A percentile compares a stretch with the other conserved stretches of the same genome.
phyloP scores from a whole-genome alignment of 1,140 invertebrate genomes.

The Rhynchophorus ferrugineus region DNA sequence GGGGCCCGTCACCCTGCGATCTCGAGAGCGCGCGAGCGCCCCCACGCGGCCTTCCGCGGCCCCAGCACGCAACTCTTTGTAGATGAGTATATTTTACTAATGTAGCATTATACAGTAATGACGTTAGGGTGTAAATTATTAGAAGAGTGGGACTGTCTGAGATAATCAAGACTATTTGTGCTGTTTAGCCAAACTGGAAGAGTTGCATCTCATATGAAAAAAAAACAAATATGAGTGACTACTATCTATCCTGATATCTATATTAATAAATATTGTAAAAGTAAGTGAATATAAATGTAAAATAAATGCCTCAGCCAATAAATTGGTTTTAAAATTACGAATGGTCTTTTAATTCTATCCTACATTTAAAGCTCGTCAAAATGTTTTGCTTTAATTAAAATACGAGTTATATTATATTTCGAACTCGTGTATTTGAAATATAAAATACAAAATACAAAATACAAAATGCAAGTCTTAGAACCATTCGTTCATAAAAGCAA shows the following conservation, averaged over 20 bases:
- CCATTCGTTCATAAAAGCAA: too few relatives aligned
- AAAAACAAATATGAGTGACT: slow-evolving; percentile 24
- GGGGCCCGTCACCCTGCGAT: slow-evolving; percentile 22
- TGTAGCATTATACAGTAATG: slow-evolving; percentile 20
- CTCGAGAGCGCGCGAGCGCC: slow-evolving; percentile 7
- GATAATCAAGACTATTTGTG: background rate
- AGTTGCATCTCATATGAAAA: slow-evolving; percentile 7
- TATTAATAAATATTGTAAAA: slow-evolving; percentile 33
- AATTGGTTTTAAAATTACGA: slow-evolving; percentile 32
- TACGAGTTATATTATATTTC: too few relatives aligned
- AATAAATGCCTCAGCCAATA: slow-evolving; percentile 39
- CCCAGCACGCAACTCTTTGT: slow-evolving; percentile 23
- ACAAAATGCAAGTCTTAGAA: too few relatives aligned
- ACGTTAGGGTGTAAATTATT: slow-evolving; percentile 27
- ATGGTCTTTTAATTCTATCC: too few relatives aligned
- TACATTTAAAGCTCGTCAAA: too few relatives aligned
- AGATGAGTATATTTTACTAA: slow-evolving; percentile 35
- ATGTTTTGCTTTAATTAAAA: too few relatives aligned
- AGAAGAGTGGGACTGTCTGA: slow-evolving; percentile 1
- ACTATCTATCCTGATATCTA: slow-evolving; percentile 36
- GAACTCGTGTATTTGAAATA: too few relatives aligned
- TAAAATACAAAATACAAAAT: too few relatives aligned
- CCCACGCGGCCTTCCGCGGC: slow-evolving; percentile 2
- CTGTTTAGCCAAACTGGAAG: slow-evolving; percentile 2
- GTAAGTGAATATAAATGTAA: slow-evolving; percentile 36